Conservation (phyloP, 2,888 invertebrate species). For the Diarsia brunnea region DNA sequence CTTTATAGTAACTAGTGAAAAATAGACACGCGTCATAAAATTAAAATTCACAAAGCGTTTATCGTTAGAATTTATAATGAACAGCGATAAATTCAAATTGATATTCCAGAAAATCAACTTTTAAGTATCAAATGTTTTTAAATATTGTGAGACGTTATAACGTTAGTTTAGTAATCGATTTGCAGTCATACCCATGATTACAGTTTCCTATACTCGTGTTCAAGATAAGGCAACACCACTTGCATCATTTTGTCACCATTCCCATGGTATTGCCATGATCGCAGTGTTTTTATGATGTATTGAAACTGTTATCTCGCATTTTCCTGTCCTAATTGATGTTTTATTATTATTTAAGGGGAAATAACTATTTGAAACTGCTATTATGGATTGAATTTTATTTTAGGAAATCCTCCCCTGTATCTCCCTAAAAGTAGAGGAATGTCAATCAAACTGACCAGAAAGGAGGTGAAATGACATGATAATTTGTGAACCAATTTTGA, state of each 20-base stretch:
- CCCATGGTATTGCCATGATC: conserved; percentile 18
- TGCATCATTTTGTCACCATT: conserved; percentile 43
- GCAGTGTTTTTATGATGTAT: conserved; percentile 13
- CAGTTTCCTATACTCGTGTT: conserved; percentile 25
- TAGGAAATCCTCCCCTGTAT: neutral
- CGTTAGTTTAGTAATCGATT: conserved; percentile 19
- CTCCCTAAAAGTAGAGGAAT: neutral
- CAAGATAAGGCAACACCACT: conserved; percentile 17
- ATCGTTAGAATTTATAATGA: conserved; percentile 19
- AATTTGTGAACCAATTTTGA: too few relatives aligned
- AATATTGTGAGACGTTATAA: neutral
- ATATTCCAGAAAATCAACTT: conserved; percentile 11
- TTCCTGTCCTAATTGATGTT: neutral
- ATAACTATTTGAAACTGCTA: neutral
- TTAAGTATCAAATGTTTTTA: conserved; percentile 6
- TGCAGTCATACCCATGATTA: conserved; percentile 22
- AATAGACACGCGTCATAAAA: conserved; percentile 12
- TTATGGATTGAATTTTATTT: too few relatives aligned
- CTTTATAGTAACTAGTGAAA: neutral
- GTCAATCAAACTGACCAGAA: neutral
- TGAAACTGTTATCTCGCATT: neutral
- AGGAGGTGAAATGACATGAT: neutral
- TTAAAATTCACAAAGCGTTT: conserved; percentile 31
- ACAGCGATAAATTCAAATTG: neutral
- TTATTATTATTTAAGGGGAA: neutral